A percentile compares a stretch with the other conserved stretches of the same genome.
Conservation (phyloP, 2,797 vertebrate species). For the Urocyon cinereoargenteus region DNA sequence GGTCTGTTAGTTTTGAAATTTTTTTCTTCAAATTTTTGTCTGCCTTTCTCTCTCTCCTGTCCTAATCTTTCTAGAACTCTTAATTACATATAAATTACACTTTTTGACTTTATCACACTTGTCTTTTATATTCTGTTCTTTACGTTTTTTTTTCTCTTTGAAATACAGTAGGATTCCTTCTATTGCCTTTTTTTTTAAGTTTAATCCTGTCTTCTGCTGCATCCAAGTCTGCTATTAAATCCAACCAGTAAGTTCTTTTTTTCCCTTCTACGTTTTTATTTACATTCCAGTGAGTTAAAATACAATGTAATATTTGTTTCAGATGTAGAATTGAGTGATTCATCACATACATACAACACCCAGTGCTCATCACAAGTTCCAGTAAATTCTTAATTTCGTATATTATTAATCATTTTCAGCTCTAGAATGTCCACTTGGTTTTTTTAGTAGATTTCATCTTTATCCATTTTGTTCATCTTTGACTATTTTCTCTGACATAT, state of each 20-base stretch:
- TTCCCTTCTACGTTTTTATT: not conserved
- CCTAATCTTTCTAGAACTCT: not conserved
- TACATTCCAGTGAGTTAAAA: not conserved
- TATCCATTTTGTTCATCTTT: conserved; percentile 35
- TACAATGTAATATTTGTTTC: not conserved
- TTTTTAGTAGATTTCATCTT: not conserved
- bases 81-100: not conserved
- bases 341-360: not conserved
- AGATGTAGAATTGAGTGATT: not conserved
- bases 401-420: not conserved
- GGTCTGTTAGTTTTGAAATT: not conserved
- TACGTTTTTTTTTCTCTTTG: conserved; percentile 10
- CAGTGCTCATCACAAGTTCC: not conserved
- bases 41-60: not conserved
- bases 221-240: conserved; percentile 24
- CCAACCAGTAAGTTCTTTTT: not conserved
- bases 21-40: not conserved
- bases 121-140: not conserved
- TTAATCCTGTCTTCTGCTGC: not conserved
- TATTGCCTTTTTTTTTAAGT: not conserved
- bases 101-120: not conserved
- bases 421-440: not conserved
- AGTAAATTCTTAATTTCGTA: conserved; percentile 56
- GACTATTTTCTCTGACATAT: conserved; percentile 34
- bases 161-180: not conserved